Evolutionary conservation across 1,140 invertebrate genomes (phyloP).

Genomic region (Apocrypta bakeri): DNA sequence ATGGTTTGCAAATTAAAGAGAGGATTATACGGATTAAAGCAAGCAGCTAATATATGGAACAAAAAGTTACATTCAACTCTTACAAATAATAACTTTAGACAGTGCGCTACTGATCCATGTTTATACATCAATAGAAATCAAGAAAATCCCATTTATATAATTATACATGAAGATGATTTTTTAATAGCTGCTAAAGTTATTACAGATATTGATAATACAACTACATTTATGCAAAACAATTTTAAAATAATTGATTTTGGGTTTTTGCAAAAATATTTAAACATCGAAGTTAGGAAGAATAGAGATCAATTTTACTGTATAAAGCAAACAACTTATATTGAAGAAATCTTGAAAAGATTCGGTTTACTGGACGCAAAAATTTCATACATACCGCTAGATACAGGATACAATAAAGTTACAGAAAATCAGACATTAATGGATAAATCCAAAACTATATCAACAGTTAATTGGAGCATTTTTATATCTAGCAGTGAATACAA

Average conservation of each 20-base stretch:
- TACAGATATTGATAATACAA: background rate
- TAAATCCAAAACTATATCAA: too few species aligned
- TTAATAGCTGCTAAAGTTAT: background rate
- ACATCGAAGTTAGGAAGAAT: background rate
- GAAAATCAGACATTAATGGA: background rate
- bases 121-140: constrained; percentile 57
- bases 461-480: too few species aligned
- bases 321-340: background rate
- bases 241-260: background rate
- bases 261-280: background rate
- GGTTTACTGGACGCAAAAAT: background rate
- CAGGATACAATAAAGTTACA: background rate
- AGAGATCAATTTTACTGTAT: background rate
- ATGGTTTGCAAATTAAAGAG: constrained; percentile 13
- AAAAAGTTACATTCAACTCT: background rate
- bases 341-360: background rate
- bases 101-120: background rate
- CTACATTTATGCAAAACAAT: background rate
- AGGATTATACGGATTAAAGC: constrained; percentile 20
- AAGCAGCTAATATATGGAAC: constrained; percentile 22
- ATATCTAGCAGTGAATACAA: too few species aligned
- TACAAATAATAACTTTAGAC: background rate
- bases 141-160: constrained; percentile 14
- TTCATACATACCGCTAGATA: background rate
- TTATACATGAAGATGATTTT: constrained; percentile 12